A percentile compares a stretch with the other conserved stretches of the same genome.
Conservation (phyloP, 2,888 invertebrate genomes). For the Drosophila borborema region DNA sequence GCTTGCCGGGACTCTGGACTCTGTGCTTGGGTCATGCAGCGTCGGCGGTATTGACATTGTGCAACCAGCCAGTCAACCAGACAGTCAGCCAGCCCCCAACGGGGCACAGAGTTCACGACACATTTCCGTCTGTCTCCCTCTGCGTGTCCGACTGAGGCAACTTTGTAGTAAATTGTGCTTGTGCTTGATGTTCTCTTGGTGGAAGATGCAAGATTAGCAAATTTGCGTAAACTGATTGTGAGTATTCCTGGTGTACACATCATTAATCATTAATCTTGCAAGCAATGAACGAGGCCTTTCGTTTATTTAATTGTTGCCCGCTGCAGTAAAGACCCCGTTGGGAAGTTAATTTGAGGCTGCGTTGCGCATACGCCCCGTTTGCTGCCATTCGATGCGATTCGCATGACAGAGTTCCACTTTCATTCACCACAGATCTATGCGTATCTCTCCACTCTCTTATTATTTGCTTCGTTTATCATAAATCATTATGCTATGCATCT, state of each 20-base stretch:
- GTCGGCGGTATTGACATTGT: slow-evolving; percentile 54
- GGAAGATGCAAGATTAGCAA: slow-evolving; percentile 68
- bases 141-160: too few species aligned
- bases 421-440: not conserved
- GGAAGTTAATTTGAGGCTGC: slow-evolving; percentile 16
- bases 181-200: slow-evolving; percentile 60
- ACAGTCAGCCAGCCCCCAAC: slow-evolving; percentile 39
- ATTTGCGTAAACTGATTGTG: slow-evolving; percentile 69
- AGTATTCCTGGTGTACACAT: slow-evolving; percentile 63
- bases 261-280: slow-evolving; percentile 60
- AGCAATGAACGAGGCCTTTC: slow-evolving; percentile 39
- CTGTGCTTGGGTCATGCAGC: slow-evolving; percentile 46
- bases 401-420: slow-evolving; percentile 47
- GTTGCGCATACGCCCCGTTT: slow-evolving; percentile 49
- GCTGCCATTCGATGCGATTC: slow-evolving; percentile 30
- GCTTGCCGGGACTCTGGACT: slow-evolving; percentile 42
- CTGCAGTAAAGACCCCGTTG: slow-evolving; percentile 23
- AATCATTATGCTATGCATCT: slow-evolving; percentile 57
- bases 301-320: slow-evolving; percentile 61
- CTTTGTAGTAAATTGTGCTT: slow-evolving; percentile 62
- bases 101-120: slow-evolving; percentile 73
- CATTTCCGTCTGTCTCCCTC: slow-evolving; percentile 28
- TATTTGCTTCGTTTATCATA: slow-evolving; percentile 51
- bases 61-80: slow-evolving; percentile 19
- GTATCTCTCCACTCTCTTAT: slow-evolving; percentile 14